Evolutionary conservation across 1,140 invertebrate genomes (phyloP).

Genomic region (Anoplolepis gracilipes): DNA sequence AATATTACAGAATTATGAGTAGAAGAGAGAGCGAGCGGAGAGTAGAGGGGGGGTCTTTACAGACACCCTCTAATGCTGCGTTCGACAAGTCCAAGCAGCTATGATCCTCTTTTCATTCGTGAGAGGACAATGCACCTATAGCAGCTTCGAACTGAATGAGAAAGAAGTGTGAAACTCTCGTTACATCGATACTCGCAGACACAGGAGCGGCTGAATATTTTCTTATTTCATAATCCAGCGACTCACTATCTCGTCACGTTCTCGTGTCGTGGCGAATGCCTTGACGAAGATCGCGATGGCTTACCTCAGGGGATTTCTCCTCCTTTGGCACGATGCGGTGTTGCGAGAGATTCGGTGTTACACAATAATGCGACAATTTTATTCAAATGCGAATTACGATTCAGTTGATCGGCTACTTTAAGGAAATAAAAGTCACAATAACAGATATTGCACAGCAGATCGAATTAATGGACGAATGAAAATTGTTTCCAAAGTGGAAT

Average conservation of each 20-base stretch:
- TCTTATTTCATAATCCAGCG: conserved; percentile 59
- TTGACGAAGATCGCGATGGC: neutral
- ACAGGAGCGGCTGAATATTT: conserved; percentile 2
- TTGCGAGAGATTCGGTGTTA: neutral
- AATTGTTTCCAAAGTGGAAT: neutral
- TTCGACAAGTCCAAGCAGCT: conserved; percentile 9
- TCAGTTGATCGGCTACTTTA: neutral
- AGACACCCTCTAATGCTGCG: conserved; percentile 2
- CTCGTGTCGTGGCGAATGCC: neutral
- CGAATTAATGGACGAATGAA: conserved; percentile 10
- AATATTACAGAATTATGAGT: conserved; percentile 53
- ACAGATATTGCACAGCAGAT: neutral
- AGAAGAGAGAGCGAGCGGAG: neutral
- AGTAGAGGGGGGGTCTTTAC: neutral
- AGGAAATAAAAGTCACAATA: neutral
- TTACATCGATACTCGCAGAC: conserved; percentile 39
- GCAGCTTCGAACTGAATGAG: neutral
- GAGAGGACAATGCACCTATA: conserved; percentile 32
- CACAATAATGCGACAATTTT: neutral
- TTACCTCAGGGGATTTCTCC: neutral
- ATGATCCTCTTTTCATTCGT: conserved; percentile 44
- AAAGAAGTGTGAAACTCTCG: conserved; percentile 24
- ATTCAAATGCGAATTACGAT: conserved; percentile 18
- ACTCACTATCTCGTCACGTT: conserved; percentile 67
- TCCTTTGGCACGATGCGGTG: neutral